These are phyloP conservation scores for Cryptotermes secundus DNA, from an alignment of 1,140 invertebrate genomes.

Conservation along the genomic window DNA sequence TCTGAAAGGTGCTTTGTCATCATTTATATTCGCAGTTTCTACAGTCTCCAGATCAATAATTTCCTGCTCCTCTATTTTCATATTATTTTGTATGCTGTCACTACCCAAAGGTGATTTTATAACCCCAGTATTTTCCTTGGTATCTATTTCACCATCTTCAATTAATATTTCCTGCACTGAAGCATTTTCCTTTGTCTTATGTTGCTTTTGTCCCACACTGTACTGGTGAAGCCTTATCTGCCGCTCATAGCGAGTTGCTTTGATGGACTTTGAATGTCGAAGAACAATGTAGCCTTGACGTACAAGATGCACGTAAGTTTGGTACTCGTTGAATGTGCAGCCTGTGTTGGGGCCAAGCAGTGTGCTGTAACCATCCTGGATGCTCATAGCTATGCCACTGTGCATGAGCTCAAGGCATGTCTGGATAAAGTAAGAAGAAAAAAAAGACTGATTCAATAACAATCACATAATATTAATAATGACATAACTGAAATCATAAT, in stretches of 20 bases:
- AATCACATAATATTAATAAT: too few relatives aligned
- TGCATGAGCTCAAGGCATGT: conserved; percentile 43
- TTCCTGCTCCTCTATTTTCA: not conserved
- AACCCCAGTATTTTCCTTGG: not conserved
- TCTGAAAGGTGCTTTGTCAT: not conserved
- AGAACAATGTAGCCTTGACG: conserved; percentile 40
- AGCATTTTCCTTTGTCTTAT: conserved; percentile 1
- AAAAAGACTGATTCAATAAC: too few relatives aligned
- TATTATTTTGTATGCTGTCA: not conserved
- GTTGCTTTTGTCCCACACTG: not conserved
- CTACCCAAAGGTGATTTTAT: not conserved
- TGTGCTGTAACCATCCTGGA: conserved; percentile 43
- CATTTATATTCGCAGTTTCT: not conserved
- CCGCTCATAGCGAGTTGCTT: not conserved
- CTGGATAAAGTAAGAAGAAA: conserved; percentile 37
- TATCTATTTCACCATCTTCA: not conserved
- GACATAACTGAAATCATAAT: too few relatives aligned
- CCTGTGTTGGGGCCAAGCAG: conserved; percentile 38
- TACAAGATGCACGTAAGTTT: conserved; percentile 43
- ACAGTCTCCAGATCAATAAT: not conserved
- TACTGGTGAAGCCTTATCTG: not conserved
- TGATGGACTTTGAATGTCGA: conserved; percentile 9
- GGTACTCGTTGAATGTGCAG: conserved; percentile 40
- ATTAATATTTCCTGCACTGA: conserved; percentile 2
- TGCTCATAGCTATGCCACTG: conserved; percentile 40